Evolutionary conservation across 2,113 vertebrate genomes (phyloP).

Genomic region (Cyanoramphus novaezelandiae): DNA sequence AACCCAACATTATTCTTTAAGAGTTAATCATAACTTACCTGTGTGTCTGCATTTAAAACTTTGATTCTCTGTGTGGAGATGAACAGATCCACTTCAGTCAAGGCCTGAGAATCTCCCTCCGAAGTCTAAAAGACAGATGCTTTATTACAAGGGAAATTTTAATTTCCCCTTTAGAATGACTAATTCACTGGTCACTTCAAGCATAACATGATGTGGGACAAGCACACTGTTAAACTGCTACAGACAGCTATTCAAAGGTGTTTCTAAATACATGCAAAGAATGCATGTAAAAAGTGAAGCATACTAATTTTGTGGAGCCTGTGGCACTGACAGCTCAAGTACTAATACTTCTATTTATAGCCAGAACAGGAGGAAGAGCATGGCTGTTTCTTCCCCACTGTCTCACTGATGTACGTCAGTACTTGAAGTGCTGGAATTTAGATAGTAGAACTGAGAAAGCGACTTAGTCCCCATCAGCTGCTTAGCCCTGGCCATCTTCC

Average conservation of each 20-base stretch:
- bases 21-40: constrained; percentile 75
- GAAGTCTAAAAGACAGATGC: constrained; percentile 78
- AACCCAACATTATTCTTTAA: not conserved
- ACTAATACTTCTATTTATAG: not conserved
- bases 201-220: not conserved
- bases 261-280: constrained; percentile 33
- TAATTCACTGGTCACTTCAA: not conserved
- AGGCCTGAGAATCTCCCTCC: constrained; percentile 89
- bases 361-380: not conserved
- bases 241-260: not conserved
- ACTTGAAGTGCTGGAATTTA: not conserved
- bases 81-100: constrained; percentile 96
- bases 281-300: not conserved
- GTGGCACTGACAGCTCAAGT: not conserved
- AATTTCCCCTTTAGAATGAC: not conserved
- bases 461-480: not conserved
- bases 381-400: not conserved
- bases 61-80: constrained; percentile 99
- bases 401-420: not conserved
- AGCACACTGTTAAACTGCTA: not conserved
- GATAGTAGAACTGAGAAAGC: not conserved
- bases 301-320: not conserved
- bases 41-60: constrained; percentile 96
- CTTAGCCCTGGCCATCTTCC: not conserved
- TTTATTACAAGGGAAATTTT: not conserved